A percentile compares a stretch with the other conserved stretches of the same genome.
Conservation (phyloP, 2,888 invertebrate genomes). For the Entomobrya multifasciata region DNA sequence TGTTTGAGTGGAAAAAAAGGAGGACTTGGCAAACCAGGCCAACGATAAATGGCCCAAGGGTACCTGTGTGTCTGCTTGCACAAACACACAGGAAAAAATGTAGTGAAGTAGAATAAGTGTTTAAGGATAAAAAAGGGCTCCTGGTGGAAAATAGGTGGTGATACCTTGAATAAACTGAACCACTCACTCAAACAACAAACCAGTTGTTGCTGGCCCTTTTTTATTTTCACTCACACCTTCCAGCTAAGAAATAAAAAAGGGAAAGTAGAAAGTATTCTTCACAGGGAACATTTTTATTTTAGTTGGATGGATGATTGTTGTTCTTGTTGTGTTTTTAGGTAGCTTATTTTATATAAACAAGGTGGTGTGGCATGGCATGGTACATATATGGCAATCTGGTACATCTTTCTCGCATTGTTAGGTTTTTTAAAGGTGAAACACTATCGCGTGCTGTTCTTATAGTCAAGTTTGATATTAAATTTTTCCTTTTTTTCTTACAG, state of each 20-base stretch:
- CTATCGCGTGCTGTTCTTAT: neutral
- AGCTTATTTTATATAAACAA: neutral
- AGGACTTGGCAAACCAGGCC: slow-evolving; percentile 43
- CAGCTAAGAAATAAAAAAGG: neutral
- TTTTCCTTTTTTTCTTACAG: slow-evolving; percentile 62
- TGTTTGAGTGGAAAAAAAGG: neutral
- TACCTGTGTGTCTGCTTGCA: no score
- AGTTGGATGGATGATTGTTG: neutral
- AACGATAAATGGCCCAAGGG: slow-evolving; percentile 63
- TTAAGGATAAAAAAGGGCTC: slow-evolving; percentile 41
- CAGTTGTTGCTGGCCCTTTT: slow-evolving; percentile 45
- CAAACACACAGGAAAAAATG: neutral
- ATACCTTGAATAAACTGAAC: slow-evolving; percentile 46
- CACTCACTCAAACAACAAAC: slow-evolving; percentile 29
- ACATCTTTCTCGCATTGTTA: no score
- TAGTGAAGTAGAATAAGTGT: slow-evolving; percentile 4
- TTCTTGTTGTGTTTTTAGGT: neutral
- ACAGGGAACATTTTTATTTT: slow-evolving; percentile 8
- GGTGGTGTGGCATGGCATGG: neutral
- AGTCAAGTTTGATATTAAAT: slow-evolving; percentile 52
- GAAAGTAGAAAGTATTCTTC: neutral
- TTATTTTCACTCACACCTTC: neutral
- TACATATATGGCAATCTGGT: neutral
- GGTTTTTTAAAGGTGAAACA: neutral
- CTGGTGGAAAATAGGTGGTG: slow-evolving; percentile 45